Percentiles rank a stretch among this genome's conserved stretches.
These are phyloP conservation scores for Drosophila azteca DNA, from an alignment of 1,140 invertebrate species.

Conservation along the genomic window DNA sequence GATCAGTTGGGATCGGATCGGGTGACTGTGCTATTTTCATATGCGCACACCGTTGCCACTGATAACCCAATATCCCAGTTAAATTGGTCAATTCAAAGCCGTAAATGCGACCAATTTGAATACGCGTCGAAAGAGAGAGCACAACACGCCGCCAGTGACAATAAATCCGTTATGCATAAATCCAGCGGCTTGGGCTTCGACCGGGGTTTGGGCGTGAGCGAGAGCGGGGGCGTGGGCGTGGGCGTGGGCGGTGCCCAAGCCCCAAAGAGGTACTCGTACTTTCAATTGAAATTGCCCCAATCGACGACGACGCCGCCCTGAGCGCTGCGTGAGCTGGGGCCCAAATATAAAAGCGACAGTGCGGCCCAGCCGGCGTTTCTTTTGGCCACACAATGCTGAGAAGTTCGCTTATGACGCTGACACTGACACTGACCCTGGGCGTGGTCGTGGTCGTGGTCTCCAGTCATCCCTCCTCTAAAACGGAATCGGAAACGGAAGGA, in stretches of 20 bases:
- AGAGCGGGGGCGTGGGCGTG: slow-evolving; percentile 3
- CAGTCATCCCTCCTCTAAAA: not conserved
- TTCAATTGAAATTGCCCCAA: slow-evolving; percentile 58
- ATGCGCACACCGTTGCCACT: slow-evolving; percentile 69
- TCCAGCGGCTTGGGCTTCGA: slow-evolving; percentile 20
- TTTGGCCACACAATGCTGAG: slow-evolving; percentile 59
- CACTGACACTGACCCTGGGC: slow-evolving; percentile 12
- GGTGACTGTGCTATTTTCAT: slow-evolving; percentile 63
- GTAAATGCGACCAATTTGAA: slow-evolving; percentile 60
- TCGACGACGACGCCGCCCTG: not conserved
- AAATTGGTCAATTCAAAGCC: slow-evolving; percentile 71
- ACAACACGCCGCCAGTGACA: slow-evolving; percentile 3
- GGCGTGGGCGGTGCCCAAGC: slow-evolving; percentile 17
- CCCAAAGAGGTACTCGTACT: slow-evolving; percentile 53
- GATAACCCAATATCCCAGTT: slow-evolving; percentile 81
- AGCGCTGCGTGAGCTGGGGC: no score
- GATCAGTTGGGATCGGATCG: no score
- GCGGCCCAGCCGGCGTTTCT: slow-evolving; percentile 56
- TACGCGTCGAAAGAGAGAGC: slow-evolving; percentile 69
- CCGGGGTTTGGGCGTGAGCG: not conserved
- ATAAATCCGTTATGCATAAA: slow-evolving; percentile 61
- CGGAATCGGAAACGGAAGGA: not conserved
- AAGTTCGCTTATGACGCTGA: slow-evolving; percentile 33
- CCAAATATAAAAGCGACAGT: slow-evolving; percentile 61
- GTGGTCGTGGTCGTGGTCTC: not conserved